Base-by-base conservation (phyloP, 2,888 invertebrate species). In the Parnassius apollo region DNA sequence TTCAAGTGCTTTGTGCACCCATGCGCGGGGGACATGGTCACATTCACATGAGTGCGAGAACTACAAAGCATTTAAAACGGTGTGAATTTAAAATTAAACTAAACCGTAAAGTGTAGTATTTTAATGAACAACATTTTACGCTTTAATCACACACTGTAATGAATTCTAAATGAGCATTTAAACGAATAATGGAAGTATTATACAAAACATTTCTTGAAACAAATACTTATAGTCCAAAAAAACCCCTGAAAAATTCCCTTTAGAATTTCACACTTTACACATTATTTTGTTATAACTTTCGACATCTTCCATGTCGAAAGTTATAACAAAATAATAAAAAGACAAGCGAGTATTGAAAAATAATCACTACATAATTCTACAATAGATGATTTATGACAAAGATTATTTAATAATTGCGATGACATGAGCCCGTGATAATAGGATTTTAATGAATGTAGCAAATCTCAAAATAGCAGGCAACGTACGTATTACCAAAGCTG, bases 351-450 rank as follows among this genome's bases (percentile, higher is more conserved):
- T 51, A 51, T 51, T 25, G 18, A 12, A 58, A 44, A 51, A 50
- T 25, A 59, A 55, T 55, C 55, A 50, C 55, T 55, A 55, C 55
- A 44, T n/a, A 55, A 42, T 12, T n/a, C 45, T 55, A 55, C 59
- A 45, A 62, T 50, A 35, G 9, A 62, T 62, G 59, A 50, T n/a
- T 54, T 44, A 54, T 62, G 44, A 45, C 53, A 49, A 54, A 45
- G 50, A 49, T 45, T 25, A 58, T 42, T 57, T 22, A 49, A 49
- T 35, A 50, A 49, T 42, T 55, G 45, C 50, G 25, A 50, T 13
- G 57, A 58, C 18, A 50, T 42, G 10, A 49, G 22, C 49, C 44
- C 18, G 35, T 44, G 18, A 42, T 9, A 42, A 1, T 3, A 35
- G 35, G 35, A 35, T 35, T 7, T 35, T 35, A 7, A 35, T 35